phyloP scores from a whole-genome alignment of 1,140 invertebrate species.

The Drosophila pectinifera region DNA sequence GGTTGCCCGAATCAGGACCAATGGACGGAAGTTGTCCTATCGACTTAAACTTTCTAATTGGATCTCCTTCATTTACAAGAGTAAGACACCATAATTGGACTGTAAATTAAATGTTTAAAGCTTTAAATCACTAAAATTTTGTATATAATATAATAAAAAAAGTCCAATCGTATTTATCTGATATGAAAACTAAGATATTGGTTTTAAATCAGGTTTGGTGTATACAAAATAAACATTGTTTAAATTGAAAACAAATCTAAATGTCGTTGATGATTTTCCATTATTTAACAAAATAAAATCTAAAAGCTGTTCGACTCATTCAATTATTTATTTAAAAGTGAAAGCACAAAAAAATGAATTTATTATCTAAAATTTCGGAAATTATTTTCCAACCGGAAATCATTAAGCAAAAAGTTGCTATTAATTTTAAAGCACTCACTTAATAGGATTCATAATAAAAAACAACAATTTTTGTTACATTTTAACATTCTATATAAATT shows the following conservation, averaged over 20 bases:
- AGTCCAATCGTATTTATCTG: no score
- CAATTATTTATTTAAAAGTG: neutral
- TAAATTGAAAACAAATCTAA: neutral
- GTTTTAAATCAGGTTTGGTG: no score
- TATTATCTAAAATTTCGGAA: conserved; percentile 26
- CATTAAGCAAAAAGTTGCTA: conserved; percentile 5
- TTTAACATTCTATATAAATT: conserved; percentile 20
- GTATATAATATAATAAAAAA: no score
- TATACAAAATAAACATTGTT: neutral
- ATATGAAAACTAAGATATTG: no score
- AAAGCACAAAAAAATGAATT: conserved; percentile 2
- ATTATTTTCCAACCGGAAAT: conserved; percentile 30
- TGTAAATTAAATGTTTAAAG: no score
- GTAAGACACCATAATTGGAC: neutral
- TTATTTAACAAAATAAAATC: no score
- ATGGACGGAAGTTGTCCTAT: neutral
- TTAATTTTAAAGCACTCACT: conserved; percentile 20
- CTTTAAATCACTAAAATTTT: no score
- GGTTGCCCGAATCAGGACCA: neutral
- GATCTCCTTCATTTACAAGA: neutral
- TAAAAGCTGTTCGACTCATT: neutral
- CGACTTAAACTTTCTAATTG: neutral
- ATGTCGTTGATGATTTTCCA: no score
- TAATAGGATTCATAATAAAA: conserved; percentile 15
- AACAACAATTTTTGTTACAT: conserved; percentile 5